These are phyloP conservation scores for Sceloporus undulatus DNA, from an alignment of 2,113 vertebrate species.

Conservation along the genomic window DNA sequence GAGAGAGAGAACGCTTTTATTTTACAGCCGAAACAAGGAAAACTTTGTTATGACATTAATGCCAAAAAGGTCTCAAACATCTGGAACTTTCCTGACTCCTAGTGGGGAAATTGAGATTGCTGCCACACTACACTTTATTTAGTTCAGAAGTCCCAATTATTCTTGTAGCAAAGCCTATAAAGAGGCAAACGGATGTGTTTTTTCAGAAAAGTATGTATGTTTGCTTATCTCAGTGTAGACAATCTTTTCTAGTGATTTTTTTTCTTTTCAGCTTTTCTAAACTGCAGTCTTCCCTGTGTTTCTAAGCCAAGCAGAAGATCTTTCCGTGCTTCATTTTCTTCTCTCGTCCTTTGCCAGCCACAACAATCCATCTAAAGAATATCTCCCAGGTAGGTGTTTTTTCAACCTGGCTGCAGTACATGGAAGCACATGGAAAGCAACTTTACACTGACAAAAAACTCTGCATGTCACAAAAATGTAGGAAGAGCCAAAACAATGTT, in stretches of 20 bases:
- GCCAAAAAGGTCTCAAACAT: background rate
- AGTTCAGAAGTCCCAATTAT: background rate
- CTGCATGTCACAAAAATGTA: background rate
- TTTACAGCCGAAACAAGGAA: background rate
- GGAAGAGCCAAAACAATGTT: background rate
- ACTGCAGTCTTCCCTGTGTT: background rate
- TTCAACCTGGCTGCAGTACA: too few species aligned
- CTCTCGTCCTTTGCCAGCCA: background rate
- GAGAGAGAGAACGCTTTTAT: background rate
- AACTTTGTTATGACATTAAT: too few species aligned
- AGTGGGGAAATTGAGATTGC: background rate
- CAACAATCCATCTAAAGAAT: background rate
- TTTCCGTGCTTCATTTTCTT: background rate
- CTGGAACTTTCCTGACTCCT: background rate
- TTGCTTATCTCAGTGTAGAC: background rate
- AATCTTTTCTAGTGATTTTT: background rate
- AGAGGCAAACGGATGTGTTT: background rate
- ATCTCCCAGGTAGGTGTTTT: too few species aligned
- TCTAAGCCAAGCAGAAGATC: background rate
- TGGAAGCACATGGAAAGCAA: too few species aligned
- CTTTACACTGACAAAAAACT: background rate
- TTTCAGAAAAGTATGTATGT: background rate
- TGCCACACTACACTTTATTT: background rate
- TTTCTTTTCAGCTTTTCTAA: background rate
- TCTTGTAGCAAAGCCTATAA: background rate